phyloP scores from a whole-genome alignment of 2,113 vertebrate genomes.

The Clarias magur region DNA sequence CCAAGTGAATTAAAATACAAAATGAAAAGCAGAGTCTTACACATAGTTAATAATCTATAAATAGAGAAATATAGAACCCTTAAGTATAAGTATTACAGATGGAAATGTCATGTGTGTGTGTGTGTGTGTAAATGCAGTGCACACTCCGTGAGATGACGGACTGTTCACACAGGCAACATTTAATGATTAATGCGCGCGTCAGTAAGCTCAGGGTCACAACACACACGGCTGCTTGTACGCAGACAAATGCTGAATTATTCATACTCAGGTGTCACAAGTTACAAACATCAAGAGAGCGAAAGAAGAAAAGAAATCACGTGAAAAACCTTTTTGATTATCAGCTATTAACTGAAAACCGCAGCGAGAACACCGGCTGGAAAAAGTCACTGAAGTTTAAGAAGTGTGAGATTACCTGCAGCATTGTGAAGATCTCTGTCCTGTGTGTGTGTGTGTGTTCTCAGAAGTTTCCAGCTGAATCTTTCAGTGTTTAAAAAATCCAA shows the following conservation, averaged over 20 bases:
- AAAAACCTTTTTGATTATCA: background rate
- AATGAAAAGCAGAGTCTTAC: too few relatives aligned
- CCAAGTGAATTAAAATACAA: background rate
- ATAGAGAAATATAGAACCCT: background rate
- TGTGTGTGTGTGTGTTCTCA: background rate
- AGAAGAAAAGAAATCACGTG: background rate
- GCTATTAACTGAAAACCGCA: background rate
- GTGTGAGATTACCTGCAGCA: slow-evolving; percentile 6
- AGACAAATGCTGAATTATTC: background rate
- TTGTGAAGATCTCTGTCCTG: background rate
- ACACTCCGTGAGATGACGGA: background rate
- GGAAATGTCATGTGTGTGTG: background rate
- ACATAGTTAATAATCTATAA: too few relatives aligned
- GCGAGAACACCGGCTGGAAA: background rate
- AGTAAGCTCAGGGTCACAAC: background rate
- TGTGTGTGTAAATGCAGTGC: background rate
- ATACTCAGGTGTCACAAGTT: background rate
- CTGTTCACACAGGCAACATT: background rate
- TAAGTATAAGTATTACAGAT: background rate
- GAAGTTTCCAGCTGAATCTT: background rate
- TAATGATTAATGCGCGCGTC: background rate
- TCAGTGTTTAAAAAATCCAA: background rate
- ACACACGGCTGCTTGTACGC: background rate
- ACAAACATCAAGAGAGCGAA: background rate
- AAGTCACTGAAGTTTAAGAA: background rate